Percentiles rank a stretch among this genome's conserved stretches.
Conservation (phyloP, 2,888 invertebrate species). For the Galeruca laticollis region DNA sequence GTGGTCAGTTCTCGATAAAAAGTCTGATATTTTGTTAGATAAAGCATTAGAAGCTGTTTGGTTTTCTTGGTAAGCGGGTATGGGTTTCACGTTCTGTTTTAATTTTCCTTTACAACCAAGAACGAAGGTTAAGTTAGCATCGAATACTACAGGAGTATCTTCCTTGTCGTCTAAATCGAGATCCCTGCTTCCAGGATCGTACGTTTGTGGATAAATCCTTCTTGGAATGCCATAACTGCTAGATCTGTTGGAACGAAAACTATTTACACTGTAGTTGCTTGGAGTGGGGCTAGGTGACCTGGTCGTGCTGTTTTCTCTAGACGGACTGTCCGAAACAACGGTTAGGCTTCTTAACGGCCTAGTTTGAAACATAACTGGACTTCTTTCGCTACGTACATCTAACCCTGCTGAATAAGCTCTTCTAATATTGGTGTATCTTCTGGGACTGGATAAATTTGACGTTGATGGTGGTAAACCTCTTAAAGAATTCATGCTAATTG, state of each 20-base stretch:
- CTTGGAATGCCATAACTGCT: conserved; percentile 72
- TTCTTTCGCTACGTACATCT: conserved; percentile 52
- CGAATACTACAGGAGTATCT: conserved; percentile 83
- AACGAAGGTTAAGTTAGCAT: conserved; percentile 84
- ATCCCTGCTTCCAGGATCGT: conserved; percentile 64
- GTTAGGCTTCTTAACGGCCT: conserved; percentile 65
- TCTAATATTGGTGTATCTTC: conserved; percentile 48
- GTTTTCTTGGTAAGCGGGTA: conserved; percentile 82
- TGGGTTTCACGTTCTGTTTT: conserved; percentile 75
- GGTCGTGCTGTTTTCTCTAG: conserved; percentile 43
- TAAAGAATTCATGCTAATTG: conserved; percentile 33
- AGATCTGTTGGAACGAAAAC: conserved; percentile 60
- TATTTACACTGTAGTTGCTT: conserved; percentile 57
- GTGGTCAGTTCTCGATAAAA: conserved; percentile 86
- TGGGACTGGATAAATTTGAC: conserved; percentile 32
- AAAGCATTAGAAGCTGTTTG: conserved; percentile 83
- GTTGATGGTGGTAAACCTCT: conserved; percentile 50
- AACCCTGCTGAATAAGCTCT: conserved; percentile 50
- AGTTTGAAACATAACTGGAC: conserved; percentile 58
- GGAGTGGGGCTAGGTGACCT: conserved; percentile 53
- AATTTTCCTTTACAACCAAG: conserved; percentile 80
- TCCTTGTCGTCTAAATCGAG: conserved; percentile 76
- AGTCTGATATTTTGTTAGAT: conserved; percentile 82
- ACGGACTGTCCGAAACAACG: conserved; percentile 53
- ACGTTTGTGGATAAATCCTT: conserved; percentile 77